Evolutionary conservation across 92 coral and sea anemone species (phyloP), one percentile per base, ranked within the genome.

Genomic region (Parazoanthus darwini): DNA sequence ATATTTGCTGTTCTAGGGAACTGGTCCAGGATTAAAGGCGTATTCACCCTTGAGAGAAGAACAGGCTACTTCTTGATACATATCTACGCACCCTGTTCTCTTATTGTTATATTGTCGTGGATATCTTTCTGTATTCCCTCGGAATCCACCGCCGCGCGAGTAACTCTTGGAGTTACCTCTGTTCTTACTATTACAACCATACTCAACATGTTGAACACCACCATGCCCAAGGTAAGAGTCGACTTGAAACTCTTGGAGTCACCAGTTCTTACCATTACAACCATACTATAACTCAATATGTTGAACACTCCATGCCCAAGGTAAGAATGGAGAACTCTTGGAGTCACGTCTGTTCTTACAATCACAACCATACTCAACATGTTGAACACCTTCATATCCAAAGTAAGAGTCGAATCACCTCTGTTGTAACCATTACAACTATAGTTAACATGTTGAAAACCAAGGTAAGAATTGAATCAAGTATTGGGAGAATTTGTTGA

Each of bases 231-330:
- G 99, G 99, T 97, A 89, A 85, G 50, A 8, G 18, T 23, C 33
- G 23, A 76, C 0, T 29, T 29, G 4, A 16, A 4, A 4, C 22
- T 22, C 22, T 26, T 42, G 1, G 3, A 74, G 51, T 23, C 15
- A 93, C 3, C 3, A 7, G 16, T 54, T 13, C 16, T 54, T 54
- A 11, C 20, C 6, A 97, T 96, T 5, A 95, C 99, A 8, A 95
- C 98, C 14, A 91, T 97, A 54, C 92, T 97, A 4, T 39, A 39
- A 39, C 42, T 39, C 9, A 97, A 97, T 73, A 97, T 94, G 94
- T 89, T 97, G 15, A 97, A 97, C 74, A 97, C 94, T 25, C 99
- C 6, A 97, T 97, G 99, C 98, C 99, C 42, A 97, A 97, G 99
- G 98, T 96, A 86, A 79, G 48, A 8, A 11, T 50, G 90, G 99